Evolutionary conservation across 2,113 vertebrate genomes (phyloP).

Genomic region (Lampris incognitus): DNA sequence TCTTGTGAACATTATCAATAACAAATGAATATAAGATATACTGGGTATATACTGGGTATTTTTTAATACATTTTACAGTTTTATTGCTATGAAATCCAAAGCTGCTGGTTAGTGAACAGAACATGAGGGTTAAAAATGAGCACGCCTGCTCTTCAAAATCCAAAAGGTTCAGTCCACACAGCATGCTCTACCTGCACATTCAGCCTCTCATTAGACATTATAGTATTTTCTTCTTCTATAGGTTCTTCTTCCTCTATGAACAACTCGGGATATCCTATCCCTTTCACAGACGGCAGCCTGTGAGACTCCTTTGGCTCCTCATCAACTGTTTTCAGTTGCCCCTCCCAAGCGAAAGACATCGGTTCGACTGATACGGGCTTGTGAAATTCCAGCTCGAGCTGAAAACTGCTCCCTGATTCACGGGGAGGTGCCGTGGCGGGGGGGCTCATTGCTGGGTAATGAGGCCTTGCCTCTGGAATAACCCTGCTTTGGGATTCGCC

Average conservation of each 20-base stretch:
- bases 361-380: constrained; percentile 65
- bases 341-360: constrained; percentile 57
- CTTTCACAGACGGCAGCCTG: constrained; percentile 48
- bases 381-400: constrained; percentile 67
- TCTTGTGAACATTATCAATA: too few species aligned
- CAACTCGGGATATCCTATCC: constrained; percentile 78
- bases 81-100: too few species aligned
- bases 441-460: constrained; percentile 6
- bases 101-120: too few species aligned
- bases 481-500: constrained; percentile 23
- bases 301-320: constrained; percentile 57
- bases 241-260: constrained; percentile 89
- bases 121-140: background rate
- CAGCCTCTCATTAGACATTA: constrained; percentile 72
- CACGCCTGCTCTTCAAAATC: constrained; percentile 6
- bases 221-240: constrained; percentile 40
- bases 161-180: constrained; percentile 48
- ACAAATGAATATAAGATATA: too few species aligned
- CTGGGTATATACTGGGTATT: too few species aligned
- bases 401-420: background rate
- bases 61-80: too few species aligned
- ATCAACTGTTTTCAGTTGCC: constrained; percentile 45
- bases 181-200: constrained; percentile 86
- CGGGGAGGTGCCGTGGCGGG: background rate
- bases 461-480: constrained; percentile 7